Evolutionary conservation across 2,888 invertebrate genomes (phyloP), one percentile per base, ranked within the genome.

Genomic region (Phaonia tiefii): DNA sequence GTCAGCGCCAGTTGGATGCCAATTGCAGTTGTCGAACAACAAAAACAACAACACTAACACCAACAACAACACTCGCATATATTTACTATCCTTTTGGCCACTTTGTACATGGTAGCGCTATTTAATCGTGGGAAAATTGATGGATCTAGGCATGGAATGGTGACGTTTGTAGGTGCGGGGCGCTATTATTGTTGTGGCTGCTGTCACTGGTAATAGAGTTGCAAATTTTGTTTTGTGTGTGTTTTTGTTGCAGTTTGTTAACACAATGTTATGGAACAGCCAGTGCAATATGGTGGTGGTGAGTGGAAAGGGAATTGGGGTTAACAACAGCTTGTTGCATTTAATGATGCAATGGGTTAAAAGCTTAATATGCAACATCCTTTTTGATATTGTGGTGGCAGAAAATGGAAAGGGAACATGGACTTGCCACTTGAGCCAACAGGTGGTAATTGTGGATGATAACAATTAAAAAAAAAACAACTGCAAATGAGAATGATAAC

Each of bases 121-220:
- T 67, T 74, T 72, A 67, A 74, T 80, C 80, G 80, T 80, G 80
- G 80, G 74, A 80, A 80, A 80, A 76, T 77, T 74, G 31, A 69
- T 76, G 26, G 39, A 56, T 63, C 22, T 20, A n/a, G n/a, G 31
- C 10, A 20, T 39, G 56, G 25, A 13, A n/a, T 5, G 54, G 10
- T 26, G 56, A 13, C n/a, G 44, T 2, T 44, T 58, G 10, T 58
- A 17, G 58, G 26, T 58, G 37, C 17, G 31, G 15, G 20, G 56
- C 7, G 58, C 2, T 8, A 25, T 39, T 42, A 56, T 69, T 69
- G 69, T 49, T 42, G 42, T 39, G 15, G 42, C 39, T 39, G n/a
- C 39, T 69, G n/a, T 69, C 20, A 54, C 51, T 49, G 39, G 42
- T 54, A 69, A 42, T 69, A 10, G 5, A 31, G 17, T 37, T 67